A percentile compares a stretch with the other conserved stretches of the same genome.
Evolutionary conservation across 1,140 invertebrate genomes (phyloP).

Genomic region (Hylaeus anthracinus): DNA sequence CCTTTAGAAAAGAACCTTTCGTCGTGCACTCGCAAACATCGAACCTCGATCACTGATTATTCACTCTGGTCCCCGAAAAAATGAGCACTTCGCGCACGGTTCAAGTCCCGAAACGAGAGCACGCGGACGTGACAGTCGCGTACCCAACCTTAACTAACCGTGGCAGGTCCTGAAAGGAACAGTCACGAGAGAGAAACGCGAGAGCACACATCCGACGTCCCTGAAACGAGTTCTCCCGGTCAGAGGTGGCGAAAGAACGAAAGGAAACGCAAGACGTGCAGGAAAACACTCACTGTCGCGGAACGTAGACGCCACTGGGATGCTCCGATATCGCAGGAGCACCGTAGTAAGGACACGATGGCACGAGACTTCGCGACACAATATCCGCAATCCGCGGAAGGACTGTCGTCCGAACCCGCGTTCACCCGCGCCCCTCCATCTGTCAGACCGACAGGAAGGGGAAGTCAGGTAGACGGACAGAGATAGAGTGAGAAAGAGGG

Average conservation of each 20-base stretch:
- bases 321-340: neutral
- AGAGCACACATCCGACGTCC: neutral
- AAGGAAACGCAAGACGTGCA: neutral
- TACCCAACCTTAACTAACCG: slow-evolving; percentile 34
- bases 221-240: slow-evolving; percentile 4
- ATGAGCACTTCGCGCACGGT: slow-evolving; percentile 16
- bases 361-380: slow-evolving; percentile 48
- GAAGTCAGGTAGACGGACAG: slow-evolving; percentile 34
- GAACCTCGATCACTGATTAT: neutral
- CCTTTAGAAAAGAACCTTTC: neutral
- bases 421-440: slow-evolving; percentile 55
- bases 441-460: slow-evolving; percentile 2
- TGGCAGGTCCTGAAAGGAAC: neutral
- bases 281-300: too few relatives aligned
- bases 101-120: neutral
- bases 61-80: neutral
- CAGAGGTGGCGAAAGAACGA: neutral
- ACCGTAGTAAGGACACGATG: slow-evolving; percentile 10
- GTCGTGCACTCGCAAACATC: neutral
- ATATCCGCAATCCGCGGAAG: slow-evolving; percentile 71
- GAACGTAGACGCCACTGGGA: neutral
- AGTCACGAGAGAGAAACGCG: neutral
- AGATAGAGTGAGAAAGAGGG: neutral
- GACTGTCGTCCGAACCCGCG: slow-evolving; percentile 62
- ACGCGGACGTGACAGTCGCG: slow-evolving; percentile 22